Evolutionary conservation across 2,113 vertebrate genomes (phyloP), one percentile per base, ranked within the genome.

Genomic region (Fregata magnificens): DNA sequence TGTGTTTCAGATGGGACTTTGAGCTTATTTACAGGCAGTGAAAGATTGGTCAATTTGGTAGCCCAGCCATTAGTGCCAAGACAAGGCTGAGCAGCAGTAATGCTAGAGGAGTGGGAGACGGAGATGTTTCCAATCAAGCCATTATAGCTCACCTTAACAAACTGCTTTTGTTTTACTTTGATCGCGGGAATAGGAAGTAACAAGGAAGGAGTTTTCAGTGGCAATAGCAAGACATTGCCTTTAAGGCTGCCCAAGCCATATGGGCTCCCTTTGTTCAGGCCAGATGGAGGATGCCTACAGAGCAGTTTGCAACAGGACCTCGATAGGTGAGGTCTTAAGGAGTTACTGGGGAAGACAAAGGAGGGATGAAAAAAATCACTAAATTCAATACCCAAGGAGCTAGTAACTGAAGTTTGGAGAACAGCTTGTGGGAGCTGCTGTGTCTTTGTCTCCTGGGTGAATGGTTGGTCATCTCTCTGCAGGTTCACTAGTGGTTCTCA

Each of bases 291-390:
- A 50, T 32, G 5, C 2, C 15, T 77, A 24, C 26, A 58, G 21
- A 86, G 11, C 21, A 31, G 11, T 59, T 80, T 59, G 36, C 25
- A 55, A 25, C 32, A 83, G 25, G 16, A 63, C 29, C 8, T 61
- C 2, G 1, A 10, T 15, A 72, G 15, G 20, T 47, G 38, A 72
- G 0, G 1, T 31, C 32, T 21, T 50, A 62, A 44, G n/a, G 29
- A 59, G 21, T 25, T 32, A 34, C 25, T 70, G 20, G 6, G 34
- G 13, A 76, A 76, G 28, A 34, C 20, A 76, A 55, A 69, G 11
- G 2, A 80, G 11, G 28, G 32, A 22, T 42, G 11, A 69, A 86
- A 69, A 86, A 65, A 59, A 55, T 47, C 38, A 25, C 13, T 32
- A 28, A 67, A 56, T n/a, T 63, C 10, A 59, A 4, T 6, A 86